Evolutionary conservation across 2,797 vertebrate genomes (phyloP), one percentile per base, ranked within the genome.

Genomic region (Pangasius krempfi): DNA sequence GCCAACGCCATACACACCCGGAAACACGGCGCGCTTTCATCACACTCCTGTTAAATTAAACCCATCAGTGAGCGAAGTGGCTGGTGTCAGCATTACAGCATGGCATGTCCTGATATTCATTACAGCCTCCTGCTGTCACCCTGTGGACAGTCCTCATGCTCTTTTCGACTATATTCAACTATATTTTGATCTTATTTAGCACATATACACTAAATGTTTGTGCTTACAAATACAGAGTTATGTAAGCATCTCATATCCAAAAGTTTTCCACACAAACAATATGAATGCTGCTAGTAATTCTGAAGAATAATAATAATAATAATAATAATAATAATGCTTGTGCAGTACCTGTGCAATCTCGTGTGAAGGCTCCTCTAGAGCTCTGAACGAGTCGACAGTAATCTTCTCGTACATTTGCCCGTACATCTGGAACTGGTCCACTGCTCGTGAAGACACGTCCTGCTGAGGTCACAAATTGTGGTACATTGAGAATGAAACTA

Each of bases 371-470:
- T 87, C 86, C 54, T 90, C 52, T 27, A 88, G 40, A 62, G 87
- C 87, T 82, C n/a, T 81, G 22, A 89, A 50, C 3, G 86, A 84
- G 16, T 85, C 82, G 50, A 40, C 18, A 14, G 50, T 60, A 5
- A 89, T 89, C 27, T 33, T 30, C 40, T 86, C 4, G 4, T 91
- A 88, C 18, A 83, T 33, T 62, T 87, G 76, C 27, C 58, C 88
- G 78, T 91, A 91, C 58, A 91, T 14, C 12, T 64, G 20, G 60
- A 91, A 81, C 7, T 79, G 82, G 68, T 91, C 88, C 50, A 81
- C 72, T 30, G 60, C 54, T n/a, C 3, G 64, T 40, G 25, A 33
- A 37, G 44, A 78, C 72, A 52, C 40, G 20, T 86, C 83, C 90
- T 91, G 33, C 13, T 64, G 44, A 25, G 40, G 10, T 79, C 68